Base-by-base conservation (phyloP, 2,888 invertebrate species). In the Proisotoma minuta region DNA sequence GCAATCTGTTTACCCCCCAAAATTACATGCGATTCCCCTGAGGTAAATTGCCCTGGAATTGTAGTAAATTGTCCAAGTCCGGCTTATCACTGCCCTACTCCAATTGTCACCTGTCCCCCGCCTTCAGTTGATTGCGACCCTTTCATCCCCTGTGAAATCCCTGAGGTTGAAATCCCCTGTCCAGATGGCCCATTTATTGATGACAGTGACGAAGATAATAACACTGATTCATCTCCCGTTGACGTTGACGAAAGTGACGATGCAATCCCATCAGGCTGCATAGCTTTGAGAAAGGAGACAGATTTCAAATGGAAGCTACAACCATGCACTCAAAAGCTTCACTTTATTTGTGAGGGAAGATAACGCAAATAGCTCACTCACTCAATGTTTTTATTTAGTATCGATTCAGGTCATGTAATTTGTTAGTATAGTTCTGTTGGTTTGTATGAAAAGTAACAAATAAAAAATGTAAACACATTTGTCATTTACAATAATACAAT, bases 311-410 rank as follows among this genome's bases (percentile, higher is more conserved):
- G 63, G 63, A 62, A 63, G n/a, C 52, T 66, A 34, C 51, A 47
- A 23, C 50, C 34, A 5, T 66, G 66, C 22, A 15, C 47, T 1
- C 15, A 50, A n/a, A n/a, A 63, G 27, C 43, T 57, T 20, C 50
- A 66, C 40, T 66, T 66, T 34, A 61, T 66, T 48, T 66, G 66
- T 49, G 66, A 66, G 28, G 60, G 63, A 22, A 57, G 34, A 8
- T 34, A 15, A 34, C 15, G 34, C 8, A 10, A 34, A 34, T 15
- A 34, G 34, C n/a, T n/a, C n/a, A n/a, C n/a, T n/a, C n/a, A n/a
- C n/a, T n/a, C n/a, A n/a, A n/a, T n/a, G n/a, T n/a, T n/a, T n/a
- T n/a, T n/a, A n/a, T n/a, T n/a, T n/a, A n/a, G n/a, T n/a, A n/a
- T n/a, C n/a, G n/a, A n/a, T n/a, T n/a, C n/a, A n/a, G n/a, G n/a